Evolutionary conservation across 2,113 vertebrate genomes (phyloP).

Genomic region (Proterorhinus semilunaris): DNA sequence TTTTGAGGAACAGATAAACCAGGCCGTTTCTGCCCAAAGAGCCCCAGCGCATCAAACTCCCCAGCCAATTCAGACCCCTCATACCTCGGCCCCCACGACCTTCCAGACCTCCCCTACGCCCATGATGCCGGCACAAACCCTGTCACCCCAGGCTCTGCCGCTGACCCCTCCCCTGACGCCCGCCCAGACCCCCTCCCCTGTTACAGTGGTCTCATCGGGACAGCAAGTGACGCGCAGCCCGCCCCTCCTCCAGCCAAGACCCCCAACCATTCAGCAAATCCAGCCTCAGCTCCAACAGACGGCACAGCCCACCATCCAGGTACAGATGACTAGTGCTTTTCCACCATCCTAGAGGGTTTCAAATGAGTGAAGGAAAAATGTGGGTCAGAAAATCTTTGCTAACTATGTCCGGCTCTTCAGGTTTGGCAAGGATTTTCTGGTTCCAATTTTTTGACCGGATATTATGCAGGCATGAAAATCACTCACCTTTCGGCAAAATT

Average conservation of each 20-base stretch:
- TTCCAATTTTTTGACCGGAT: no score
- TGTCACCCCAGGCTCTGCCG: slow-evolving; percentile 61
- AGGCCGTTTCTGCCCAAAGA: slow-evolving; percentile 48
- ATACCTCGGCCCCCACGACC: slow-evolving; percentile 18
- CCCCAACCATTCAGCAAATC: slow-evolving; percentile 72
- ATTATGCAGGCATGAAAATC: no score
- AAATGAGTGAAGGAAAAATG: no score
- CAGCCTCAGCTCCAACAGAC: slow-evolving; percentile 68
- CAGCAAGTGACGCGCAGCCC: slow-evolving; percentile 75
- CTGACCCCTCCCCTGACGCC: slow-evolving; percentile 71
- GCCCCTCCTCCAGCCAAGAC: slow-evolving; percentile 85
- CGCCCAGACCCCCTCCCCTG: slow-evolving; percentile 54
- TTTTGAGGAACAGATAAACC: slow-evolving; percentile 87
- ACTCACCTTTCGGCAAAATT: no score
- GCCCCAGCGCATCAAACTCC: slow-evolving; percentile 38
- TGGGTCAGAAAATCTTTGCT: neutral
- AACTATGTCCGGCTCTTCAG: neutral
- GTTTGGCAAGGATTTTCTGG: no score
- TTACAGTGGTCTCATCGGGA: slow-evolving; percentile 23
- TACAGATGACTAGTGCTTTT: slow-evolving; percentile 14
- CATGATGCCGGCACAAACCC: slow-evolving; percentile 69
- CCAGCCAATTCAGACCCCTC: slow-evolving; percentile 30
- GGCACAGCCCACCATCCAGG: slow-evolving; percentile 65
- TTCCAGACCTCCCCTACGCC: slow-evolving; percentile 54
- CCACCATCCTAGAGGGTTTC: no score